Evolutionary conservation across 2,113 vertebrate species (phyloP).

Genomic region (Actenoides hombroni): DNA sequence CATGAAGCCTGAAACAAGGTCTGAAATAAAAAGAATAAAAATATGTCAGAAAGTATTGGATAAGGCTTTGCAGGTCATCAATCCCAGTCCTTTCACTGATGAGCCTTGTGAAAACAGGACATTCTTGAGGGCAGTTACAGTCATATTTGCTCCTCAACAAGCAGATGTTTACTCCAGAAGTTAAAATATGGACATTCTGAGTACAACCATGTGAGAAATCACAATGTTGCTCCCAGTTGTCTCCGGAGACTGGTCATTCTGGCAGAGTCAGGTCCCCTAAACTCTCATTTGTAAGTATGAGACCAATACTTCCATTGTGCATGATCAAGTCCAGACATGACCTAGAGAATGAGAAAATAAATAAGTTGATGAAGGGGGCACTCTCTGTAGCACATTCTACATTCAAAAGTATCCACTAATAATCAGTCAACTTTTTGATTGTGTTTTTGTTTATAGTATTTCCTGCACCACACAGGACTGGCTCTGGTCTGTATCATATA

Average conservation of each 20-base stretch:
- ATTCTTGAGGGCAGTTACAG: neutral
- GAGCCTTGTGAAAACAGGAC: neutral
- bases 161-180: neutral
- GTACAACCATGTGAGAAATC: neutral
- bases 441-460: neutral
- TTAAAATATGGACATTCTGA: neutral
- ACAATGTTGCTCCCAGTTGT: neutral
- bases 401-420: neutral
- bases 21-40: neutral
- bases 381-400: neutral
- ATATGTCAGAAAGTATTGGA: neutral
- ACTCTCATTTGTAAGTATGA: neutral
- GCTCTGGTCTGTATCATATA: neutral
- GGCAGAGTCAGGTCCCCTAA: neutral
- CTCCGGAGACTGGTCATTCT: neutral
- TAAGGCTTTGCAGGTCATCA: neutral
- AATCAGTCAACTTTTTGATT: neutral
- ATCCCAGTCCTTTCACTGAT: neutral
- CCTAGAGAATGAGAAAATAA: constrained; percentile 1
- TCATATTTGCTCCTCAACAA: neutral
- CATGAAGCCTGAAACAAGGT: neutral
- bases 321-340: neutral
- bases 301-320: neutral
- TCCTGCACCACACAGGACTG: neutral
- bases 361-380: neutral